Percentiles rank a stretch among this genome's conserved stretches.
Evolutionary conservation across 2,888 invertebrate species (phyloP).

Genomic region (Dusona sp.): DNA sequence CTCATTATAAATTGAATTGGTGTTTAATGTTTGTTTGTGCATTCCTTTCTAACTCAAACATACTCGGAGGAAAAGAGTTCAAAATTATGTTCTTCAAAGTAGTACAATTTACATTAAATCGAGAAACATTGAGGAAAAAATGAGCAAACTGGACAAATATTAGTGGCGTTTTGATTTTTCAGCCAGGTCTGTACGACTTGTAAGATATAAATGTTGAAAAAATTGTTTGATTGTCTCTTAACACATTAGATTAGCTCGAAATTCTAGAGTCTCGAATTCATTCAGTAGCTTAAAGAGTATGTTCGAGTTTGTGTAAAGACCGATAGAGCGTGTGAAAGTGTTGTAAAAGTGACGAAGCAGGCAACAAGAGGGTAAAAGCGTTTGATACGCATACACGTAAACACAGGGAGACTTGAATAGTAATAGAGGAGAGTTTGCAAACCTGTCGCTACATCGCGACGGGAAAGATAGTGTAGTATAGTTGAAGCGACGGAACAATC

Average conservation of each 20-base stretch:
- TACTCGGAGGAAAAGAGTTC: neutral
- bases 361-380: constrained; percentile 45
- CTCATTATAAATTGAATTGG: no score
- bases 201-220: neutral
- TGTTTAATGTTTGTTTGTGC: no score
- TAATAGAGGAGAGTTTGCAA: constrained; percentile 45
- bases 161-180: neutral
- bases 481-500: constrained; percentile 65
- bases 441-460: constrained; percentile 35
- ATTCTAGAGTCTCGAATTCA: constrained; percentile 17
- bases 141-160: neutral
- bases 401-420: constrained; percentile 34
- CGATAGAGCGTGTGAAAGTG: constrained; percentile 40
- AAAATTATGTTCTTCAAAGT: neutral
- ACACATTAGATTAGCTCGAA: constrained; percentile 6
- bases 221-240: neutral
- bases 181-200: neutral
- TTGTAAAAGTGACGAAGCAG: constrained; percentile 47
- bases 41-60: no score
- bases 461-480: constrained; percentile 43
- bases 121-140: neutral
- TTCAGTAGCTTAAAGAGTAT: constrained; percentile 12
- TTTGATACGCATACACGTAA: constrained; percentile 47
- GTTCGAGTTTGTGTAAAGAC: constrained; percentile 28
- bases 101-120: neutral